Conservation (phyloP, 2,113 vertebrate species). For the Erythrolamprus reginae region DNA sequence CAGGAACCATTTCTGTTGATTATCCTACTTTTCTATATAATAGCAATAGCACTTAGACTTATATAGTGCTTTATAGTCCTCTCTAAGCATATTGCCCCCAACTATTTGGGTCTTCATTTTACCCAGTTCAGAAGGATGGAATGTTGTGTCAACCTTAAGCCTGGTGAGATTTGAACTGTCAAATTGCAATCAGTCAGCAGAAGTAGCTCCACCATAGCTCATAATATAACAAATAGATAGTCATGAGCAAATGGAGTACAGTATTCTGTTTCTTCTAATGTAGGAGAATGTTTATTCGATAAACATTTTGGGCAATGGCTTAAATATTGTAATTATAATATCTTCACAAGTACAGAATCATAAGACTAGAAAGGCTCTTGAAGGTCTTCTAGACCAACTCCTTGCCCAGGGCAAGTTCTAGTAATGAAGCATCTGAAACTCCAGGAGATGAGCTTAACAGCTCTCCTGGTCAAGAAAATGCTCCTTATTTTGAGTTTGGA, state of each 20-base stretch:
- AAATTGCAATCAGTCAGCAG: no score
- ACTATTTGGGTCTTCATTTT: no score
- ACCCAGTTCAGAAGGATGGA: no score
- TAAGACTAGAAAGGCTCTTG: background rate
- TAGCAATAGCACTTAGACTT: background rate
- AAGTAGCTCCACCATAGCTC: no score
- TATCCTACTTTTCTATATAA: background rate
- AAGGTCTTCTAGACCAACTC: background rate
- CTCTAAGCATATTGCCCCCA: no score
- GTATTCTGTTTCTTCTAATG: background rate
- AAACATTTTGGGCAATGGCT: background rate
- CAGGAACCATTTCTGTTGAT: background rate
- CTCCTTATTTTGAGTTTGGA: background rate
- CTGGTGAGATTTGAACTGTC: no score
- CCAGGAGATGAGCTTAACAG: background rate
- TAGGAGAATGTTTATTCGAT: background rate
- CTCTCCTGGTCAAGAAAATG: background rate
- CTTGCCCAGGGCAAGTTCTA: background rate
- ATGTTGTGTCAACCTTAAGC: no score
- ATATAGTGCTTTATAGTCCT: no score
- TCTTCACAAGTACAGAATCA: background rate
- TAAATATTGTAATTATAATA: background rate
- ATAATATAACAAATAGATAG: background rate
- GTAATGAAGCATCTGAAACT: background rate
- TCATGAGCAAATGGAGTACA: background rate